Conservation (phyloP, 1,140 invertebrate species). For the Drosophila mojavensis region DNA sequence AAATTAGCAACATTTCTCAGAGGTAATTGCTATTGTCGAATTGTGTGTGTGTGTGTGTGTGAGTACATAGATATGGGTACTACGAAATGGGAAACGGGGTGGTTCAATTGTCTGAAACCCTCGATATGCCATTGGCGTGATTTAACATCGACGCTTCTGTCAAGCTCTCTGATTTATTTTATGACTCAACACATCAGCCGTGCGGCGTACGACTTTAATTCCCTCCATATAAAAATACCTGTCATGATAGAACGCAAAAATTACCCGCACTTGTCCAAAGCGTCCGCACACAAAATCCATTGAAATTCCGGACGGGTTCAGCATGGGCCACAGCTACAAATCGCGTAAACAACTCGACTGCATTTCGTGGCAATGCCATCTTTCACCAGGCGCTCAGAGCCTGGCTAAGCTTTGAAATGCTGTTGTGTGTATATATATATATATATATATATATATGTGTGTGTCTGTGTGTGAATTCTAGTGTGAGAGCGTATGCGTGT, state of each 20-base stretch:
- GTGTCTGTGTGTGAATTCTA: not conserved
- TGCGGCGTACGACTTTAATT: constrained; percentile 49
- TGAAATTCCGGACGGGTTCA: constrained; percentile 75
- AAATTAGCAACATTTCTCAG: constrained; percentile 63
- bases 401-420: constrained; percentile 33
- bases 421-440: not conserved
- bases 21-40: constrained; percentile 72
- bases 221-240: constrained; percentile 65
- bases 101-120: constrained; percentile 27
- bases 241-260: constrained; percentile 68
- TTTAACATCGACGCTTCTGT: constrained; percentile 77
- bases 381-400: constrained; percentile 45
- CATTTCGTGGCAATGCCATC: constrained; percentile 45
- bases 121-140: constrained; percentile 65
- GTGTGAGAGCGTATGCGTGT: not conserved
- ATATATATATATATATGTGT: not conserved
- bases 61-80: constrained; percentile 60
- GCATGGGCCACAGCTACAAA: constrained; percentile 73
- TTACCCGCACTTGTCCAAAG: constrained; percentile 55
- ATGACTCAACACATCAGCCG: constrained; percentile 69
- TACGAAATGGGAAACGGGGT: constrained; percentile 30
- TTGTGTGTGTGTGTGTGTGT: constrained; percentile 9
- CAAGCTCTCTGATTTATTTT: constrained; percentile 78
- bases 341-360: constrained; percentile 71
- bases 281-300: constrained; percentile 47